These are phyloP conservation scores for Lampris megalopsis DNA, from an alignment of 2,113 vertebrate species.

Conservation along the genomic window DNA sequence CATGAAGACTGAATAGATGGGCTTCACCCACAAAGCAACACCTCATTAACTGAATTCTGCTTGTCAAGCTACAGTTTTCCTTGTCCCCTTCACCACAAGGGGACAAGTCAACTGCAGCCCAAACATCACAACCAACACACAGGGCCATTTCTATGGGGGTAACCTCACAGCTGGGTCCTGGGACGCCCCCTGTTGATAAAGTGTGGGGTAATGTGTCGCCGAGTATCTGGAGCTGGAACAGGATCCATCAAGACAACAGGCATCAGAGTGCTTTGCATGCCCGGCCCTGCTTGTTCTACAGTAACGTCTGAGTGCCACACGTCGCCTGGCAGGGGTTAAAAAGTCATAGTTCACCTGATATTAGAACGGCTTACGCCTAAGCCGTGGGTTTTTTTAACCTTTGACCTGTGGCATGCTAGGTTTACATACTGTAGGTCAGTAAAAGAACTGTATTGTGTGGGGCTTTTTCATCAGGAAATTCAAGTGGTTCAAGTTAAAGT, in stretches of 20 bases:
- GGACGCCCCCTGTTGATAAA: slow-evolving; percentile 16
- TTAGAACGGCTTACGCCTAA: neutral
- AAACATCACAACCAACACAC: neutral
- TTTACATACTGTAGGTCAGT: neutral
- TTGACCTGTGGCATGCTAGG: neutral
- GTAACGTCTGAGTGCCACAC: too few relatives aligned
- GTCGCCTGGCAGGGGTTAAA: too few relatives aligned
- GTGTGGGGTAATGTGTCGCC: neutral
- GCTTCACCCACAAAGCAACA: too few relatives aligned
- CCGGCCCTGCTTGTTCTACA: too few relatives aligned
- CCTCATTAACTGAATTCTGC: neutral
- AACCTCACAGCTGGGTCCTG: neutral
- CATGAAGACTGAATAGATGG: neutral
- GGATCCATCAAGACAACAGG: neutral
- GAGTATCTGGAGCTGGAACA: neutral
- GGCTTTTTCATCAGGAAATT: neutral
- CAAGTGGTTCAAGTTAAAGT: too few relatives aligned
- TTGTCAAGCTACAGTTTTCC: neutral
- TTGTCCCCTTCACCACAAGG: too few relatives aligned
- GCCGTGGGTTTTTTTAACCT: neutral
- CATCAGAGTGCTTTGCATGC: too few relatives aligned
- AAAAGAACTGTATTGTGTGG: too few relatives aligned
- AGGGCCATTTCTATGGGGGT: neutral
- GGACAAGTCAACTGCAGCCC: neutral
- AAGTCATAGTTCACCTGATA: too few relatives aligned